phyloP scores from a whole-genome alignment of 2,113 vertebrate genomes.

The Spea multiplicata region DNA sequence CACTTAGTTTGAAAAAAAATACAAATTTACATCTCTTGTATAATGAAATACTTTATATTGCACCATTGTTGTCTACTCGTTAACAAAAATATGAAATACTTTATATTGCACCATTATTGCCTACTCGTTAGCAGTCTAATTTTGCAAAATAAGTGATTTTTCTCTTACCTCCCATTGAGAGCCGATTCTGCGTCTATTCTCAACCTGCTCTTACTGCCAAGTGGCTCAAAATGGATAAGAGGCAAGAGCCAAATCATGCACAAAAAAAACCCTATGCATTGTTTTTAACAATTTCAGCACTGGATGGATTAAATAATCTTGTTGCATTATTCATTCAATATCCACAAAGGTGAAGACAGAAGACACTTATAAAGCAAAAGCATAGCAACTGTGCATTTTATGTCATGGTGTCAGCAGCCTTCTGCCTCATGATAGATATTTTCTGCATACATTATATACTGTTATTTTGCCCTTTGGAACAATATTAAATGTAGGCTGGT shows the following conservation, averaged over 20 bases:
- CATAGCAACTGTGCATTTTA: conserved; percentile 8
- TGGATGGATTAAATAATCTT: conserved; percentile 5
- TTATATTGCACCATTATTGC: too few species aligned
- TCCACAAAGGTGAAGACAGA: conserved; percentile 19
- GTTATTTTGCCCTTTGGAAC: conserved; percentile 37
- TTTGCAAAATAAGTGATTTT: too few species aligned
- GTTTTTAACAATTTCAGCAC: conserved; percentile 10
- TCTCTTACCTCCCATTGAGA: neutral
- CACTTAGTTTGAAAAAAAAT: too few species aligned
- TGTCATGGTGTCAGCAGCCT: conserved; percentile 32
- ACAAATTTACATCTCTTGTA: too few species aligned
- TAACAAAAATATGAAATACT: too few species aligned
- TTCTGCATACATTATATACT: conserved; percentile 30
- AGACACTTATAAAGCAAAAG: conserved; percentile 5
- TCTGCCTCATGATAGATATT: conserved; percentile 8
- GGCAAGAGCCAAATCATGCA: neutral
- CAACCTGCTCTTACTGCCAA: neutral
- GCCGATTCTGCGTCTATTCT: neutral
- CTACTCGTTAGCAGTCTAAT: too few species aligned
- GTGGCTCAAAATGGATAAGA: neutral
- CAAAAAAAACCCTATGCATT: neutral
- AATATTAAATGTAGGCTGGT: conserved; percentile 30
- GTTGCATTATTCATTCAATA: conserved; percentile 32
- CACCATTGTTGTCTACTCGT: too few species aligned
- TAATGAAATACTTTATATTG: too few species aligned